These are phyloP conservation scores for Syngnathoides biaculeatus DNA, from an alignment of 2,113 vertebrate genomes.

Conservation along the genomic window DNA sequence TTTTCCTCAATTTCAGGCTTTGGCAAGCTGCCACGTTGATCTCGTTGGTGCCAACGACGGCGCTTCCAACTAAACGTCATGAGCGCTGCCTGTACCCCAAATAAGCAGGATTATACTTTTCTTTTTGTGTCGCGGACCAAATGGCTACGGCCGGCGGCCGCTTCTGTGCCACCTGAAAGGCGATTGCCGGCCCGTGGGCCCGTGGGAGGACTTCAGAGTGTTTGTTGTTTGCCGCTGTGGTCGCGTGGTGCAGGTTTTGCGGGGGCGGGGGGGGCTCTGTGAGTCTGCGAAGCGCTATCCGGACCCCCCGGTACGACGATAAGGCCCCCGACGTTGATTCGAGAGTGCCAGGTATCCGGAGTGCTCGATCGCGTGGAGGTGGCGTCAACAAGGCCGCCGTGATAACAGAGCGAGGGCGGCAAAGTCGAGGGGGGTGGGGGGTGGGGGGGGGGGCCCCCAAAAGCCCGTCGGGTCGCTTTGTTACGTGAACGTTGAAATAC, in stretches of 20 bases:
- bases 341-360: too few relatives aligned
- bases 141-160: constrained; percentile 10
- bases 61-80: background rate
- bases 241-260: constrained; percentile 55
- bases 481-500: constrained; percentile 51
- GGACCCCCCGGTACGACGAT: constrained; percentile 63
- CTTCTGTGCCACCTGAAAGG: constrained; percentile 19
- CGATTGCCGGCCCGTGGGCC: constrained; percentile 31
- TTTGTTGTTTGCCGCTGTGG: constrained; percentile 53
- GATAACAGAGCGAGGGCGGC: constrained; percentile 64
- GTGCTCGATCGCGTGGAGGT: too few relatives aligned
- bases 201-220: constrained; percentile 17
- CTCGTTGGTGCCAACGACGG: background rate
- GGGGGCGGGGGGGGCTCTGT: too few relatives aligned
- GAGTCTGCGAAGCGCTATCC: constrained; percentile 67
- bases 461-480: constrained; percentile 57
- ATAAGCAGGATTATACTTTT: background rate
- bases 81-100: background rate
- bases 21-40: background rate
- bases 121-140: background rate
- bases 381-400: constrained; percentile 62
- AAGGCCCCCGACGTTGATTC: constrained; percentile 66
- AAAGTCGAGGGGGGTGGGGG: background rate
- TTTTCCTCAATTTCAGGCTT: constrained; percentile 17
- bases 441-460: constrained; percentile 48